Conservation (phyloP, 1,140 invertebrate species). For the Fopius arisanus region DNA sequence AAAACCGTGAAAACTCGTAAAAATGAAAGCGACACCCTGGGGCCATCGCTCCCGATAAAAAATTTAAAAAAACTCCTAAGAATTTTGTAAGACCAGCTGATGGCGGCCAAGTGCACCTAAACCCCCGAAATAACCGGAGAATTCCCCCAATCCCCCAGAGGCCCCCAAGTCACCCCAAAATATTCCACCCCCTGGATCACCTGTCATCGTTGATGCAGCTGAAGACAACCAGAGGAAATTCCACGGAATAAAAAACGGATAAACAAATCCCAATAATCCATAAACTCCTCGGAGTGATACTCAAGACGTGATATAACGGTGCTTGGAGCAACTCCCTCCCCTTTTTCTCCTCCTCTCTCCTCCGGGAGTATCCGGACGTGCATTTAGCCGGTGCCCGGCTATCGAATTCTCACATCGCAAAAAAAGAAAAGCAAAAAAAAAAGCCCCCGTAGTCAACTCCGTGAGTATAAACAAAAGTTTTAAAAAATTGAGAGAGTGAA, state of each 20-base stretch:
- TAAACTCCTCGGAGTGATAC: slow-evolving; percentile 7
- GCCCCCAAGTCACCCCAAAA: too few relatives aligned
- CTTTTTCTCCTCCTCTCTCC: slow-evolving; percentile 27
- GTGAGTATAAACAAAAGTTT: too few relatives aligned
- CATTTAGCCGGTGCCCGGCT: slow-evolving; percentile 37
- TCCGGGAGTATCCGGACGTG: slow-evolving; percentile 33
- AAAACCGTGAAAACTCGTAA: background rate
- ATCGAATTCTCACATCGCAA: slow-evolving; percentile 32
- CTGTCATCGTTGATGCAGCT: too few relatives aligned
- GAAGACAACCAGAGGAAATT: too few relatives aligned
- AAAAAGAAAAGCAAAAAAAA: slow-evolving; percentile 18
- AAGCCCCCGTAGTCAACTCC: background rate
- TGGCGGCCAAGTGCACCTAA: slow-evolving; percentile 39
- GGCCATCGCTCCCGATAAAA: slow-evolving; percentile 39
- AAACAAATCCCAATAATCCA: slow-evolving; percentile 14
- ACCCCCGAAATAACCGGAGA: background rate
- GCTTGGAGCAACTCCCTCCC: slow-evolving; percentile 34
- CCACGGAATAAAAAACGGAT: slow-evolving; percentile 22
- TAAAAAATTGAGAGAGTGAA: too few relatives aligned
- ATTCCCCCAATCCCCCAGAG: background rate
- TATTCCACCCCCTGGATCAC: too few relatives aligned
- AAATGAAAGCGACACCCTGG: slow-evolving; percentile 44
- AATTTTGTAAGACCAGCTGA: slow-evolving; percentile 50
- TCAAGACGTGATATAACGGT: slow-evolving; percentile 51
- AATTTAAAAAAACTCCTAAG: too few relatives aligned